Evolutionary conservation across 2,113 vertebrate genomes (phyloP).

Genomic region (Circaetus gallicus): DNA sequence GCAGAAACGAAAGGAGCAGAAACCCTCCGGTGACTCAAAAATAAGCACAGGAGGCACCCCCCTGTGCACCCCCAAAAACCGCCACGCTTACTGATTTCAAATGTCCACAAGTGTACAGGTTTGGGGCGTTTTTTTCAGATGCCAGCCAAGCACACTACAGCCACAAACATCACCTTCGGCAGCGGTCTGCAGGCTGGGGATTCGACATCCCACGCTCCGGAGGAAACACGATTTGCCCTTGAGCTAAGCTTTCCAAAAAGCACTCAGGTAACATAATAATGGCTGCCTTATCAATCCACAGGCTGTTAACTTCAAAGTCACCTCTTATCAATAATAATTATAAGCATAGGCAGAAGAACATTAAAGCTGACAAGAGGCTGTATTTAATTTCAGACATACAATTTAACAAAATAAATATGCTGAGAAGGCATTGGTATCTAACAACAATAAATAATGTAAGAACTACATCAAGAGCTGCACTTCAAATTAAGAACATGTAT

Average conservation of each 20-base stretch:
- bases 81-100: not conserved
- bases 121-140: not conserved
- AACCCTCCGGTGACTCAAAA: not conserved
- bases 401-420: conserved; percentile 47
- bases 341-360: not conserved
- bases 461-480: not conserved
- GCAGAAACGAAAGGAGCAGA: not conserved
- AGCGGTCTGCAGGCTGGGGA: not conserved
- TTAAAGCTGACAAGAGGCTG: not conserved
- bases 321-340: conserved; percentile 19
- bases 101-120: rapidly evolving
- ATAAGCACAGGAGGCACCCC: not conserved
- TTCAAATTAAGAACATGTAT: conserved; percentile 26
- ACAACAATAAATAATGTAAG: conserved; percentile 40
- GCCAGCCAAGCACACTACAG: not conserved
- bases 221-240: not conserved
- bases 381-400: conserved; percentile 24
- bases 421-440: not conserved
- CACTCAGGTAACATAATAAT: not conserved
- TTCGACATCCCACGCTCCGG: not conserved
- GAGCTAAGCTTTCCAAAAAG: not conserved
- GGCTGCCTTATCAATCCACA: not conserved
- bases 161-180: not conserved
- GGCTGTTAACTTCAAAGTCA: conserved; percentile 31
- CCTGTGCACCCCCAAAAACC: not conserved